Evolutionary conservation across 2,797 vertebrate genomes (phyloP).

Genomic region (Rhodeus uyekii): DNA sequence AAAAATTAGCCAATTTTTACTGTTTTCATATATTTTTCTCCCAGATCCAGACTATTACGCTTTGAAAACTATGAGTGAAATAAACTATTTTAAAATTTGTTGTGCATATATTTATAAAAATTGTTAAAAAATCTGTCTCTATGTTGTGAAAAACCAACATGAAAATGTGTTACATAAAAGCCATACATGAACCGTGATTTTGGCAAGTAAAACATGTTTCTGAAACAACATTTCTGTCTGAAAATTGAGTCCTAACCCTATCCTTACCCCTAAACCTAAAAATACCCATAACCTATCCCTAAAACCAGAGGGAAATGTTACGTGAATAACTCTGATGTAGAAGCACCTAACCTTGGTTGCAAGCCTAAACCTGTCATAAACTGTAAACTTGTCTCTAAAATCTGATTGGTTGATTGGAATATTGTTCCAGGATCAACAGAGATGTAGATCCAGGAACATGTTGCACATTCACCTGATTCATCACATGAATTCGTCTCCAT

Average conservation of each 20-base stretch:
- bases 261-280: background rate
- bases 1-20: background rate
- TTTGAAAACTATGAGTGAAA: background rate
- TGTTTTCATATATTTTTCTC: background rate
- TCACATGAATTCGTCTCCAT: too few species aligned
- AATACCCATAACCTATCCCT: too few species aligned
- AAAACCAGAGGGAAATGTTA: background rate
- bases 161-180: conserved; percentile 6
- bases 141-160: conserved; percentile 17
- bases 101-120: background rate
- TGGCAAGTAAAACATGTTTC: background rate
- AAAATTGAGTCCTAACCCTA: background rate
- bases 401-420: background rate
- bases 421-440: background rate
- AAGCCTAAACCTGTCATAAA: background rate
- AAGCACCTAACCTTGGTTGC: background rate
- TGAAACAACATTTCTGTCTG: background rate
- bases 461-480: background rate
- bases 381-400: background rate
- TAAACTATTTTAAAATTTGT: background rate
- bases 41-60: background rate
- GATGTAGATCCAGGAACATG: too few species aligned
- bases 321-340: background rate
- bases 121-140: background rate
- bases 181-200: conserved; percentile 13